Evolutionary conservation across 2,113 vertebrate genomes (phyloP), one percentile per base, ranked within the genome.

Genomic region (Mormyrus lacerda): DNA sequence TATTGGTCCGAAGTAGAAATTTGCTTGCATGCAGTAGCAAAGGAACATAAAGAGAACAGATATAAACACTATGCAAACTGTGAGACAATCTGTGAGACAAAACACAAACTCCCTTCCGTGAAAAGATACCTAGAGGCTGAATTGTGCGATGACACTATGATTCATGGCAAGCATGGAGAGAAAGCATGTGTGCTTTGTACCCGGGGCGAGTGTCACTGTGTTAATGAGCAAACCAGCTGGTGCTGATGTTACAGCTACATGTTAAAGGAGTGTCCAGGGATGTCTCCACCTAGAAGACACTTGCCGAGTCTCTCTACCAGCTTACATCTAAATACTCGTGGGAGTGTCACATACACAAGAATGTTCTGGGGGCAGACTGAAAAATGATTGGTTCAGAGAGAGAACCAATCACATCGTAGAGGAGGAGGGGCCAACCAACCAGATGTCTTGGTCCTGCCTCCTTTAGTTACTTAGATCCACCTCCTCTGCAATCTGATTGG

Each of bases 151-250:
- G 61, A 42, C 31, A 87, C 4, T 53, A 27, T 79, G n/a, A 24
- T 76, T 13, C 58, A 90, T n/a, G 45, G 3, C 27, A 87, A 87
- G 65, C 4, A 53, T n/a, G 21, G 45, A 79, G 35, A 73, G 86
- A 93, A 94, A 88, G 94, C 94, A 92, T 94, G 92, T 87, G 90
- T 88, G 92, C 91, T 90, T 88, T 82, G 48, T 13, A 39, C 83
- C 47, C 4, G 17, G 85, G 85, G 13, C 13, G 13, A 39, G 15
- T 15, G 42, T 84, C 73, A 79, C 73, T 79, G 73, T 19, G 31
- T 4, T 47, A 84, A 47, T 84, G 82, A 84, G 44, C 39, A 84
- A 47, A 45, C 19, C 35, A 82, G 39, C 79, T 47, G 17, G 19
- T 45, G 21, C 15, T n/a, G 42, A 47, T 45, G 82, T 84, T n/a